Percentiles rank a stretch among this genome's conserved stretches.
Conservation (phyloP, 2,888 invertebrate species). For the Stenolophus ochropezus region DNA sequence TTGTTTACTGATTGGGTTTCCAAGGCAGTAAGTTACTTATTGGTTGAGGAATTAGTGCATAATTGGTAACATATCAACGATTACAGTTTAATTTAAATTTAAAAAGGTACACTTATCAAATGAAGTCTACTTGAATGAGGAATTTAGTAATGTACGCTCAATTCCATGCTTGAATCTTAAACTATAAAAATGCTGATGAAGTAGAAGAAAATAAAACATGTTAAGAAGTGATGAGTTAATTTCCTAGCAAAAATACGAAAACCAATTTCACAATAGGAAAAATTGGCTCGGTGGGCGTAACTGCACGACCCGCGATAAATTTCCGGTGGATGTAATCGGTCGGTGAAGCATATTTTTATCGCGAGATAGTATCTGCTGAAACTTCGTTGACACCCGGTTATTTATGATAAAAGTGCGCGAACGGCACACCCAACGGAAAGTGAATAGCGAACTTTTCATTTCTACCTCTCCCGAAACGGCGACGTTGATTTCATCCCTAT, state of each 20-base stretch:
- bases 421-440: neutral
- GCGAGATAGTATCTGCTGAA: neutral
- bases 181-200: too few species aligned
- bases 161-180: too few species aligned
- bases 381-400: neutral
- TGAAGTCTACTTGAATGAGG: too few species aligned
- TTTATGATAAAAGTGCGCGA: constrained; percentile 8
- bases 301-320: neutral
- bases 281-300: neutral
- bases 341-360: neutral
- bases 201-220: too few species aligned
- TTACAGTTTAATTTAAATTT: too few species aligned
- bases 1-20: too few species aligned
- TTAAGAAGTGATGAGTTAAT: neutral
- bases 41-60: too few species aligned
- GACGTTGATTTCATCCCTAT: too few species aligned
- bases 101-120: too few species aligned
- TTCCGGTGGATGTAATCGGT: constrained; percentile 7
- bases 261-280: constrained; percentile 3
- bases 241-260: neutral
- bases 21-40: too few species aligned
- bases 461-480: neutral
- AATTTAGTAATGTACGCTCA: too few species aligned
- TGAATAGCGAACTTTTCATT: neutral
- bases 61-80: too few species aligned